phyloP scores from a whole-genome alignment of 1,140 invertebrate genomes.

The Nixonia krombeini region DNA sequence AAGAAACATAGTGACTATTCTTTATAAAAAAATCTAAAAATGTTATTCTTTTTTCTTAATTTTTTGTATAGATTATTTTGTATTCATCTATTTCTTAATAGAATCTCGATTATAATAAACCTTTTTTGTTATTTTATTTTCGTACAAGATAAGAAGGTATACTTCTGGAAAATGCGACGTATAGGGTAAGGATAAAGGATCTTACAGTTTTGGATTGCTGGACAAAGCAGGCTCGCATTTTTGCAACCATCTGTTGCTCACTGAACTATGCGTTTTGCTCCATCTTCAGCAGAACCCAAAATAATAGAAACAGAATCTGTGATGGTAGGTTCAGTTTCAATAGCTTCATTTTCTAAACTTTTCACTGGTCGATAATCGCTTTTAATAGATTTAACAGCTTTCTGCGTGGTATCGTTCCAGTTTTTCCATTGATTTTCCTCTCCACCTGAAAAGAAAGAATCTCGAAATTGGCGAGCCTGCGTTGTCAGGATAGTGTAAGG shows the following conservation, averaged over 20 bases:
- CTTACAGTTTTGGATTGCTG: too few relatives aligned
- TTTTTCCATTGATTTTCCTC: conserved; percentile 25
- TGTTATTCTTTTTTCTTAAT: too few relatives aligned
- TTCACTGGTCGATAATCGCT: not conserved
- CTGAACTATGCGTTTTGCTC: conserved; percentile 8
- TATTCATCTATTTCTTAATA: too few relatives aligned
- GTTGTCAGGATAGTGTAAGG: not conserved
- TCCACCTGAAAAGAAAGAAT: conserved; percentile 43
- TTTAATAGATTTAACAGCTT: conserved; percentile 20
- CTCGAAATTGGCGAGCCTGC: conserved; percentile 17
- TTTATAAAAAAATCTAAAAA: too few relatives aligned
- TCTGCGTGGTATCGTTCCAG: conserved; percentile 16
- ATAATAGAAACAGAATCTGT: conserved; percentile 5
- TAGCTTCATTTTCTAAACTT: not conserved
- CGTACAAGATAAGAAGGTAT: too few relatives aligned
- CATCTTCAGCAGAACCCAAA: conserved; percentile 9
- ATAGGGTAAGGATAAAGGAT: too few relatives aligned
- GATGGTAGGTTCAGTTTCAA: not conserved
- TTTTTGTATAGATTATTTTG: too few relatives aligned
- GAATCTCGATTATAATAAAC: too few relatives aligned
- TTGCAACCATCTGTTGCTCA: not conserved
- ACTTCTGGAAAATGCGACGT: too few relatives aligned
- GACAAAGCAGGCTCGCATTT: too few relatives aligned
- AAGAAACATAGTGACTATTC: too few relatives aligned
- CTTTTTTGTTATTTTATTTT: too few relatives aligned